Evolutionary conservation across 2,113 vertebrate genomes (phyloP), one percentile per base, ranked within the genome.

Genomic region (Phoenicopterus ruber): DNA sequence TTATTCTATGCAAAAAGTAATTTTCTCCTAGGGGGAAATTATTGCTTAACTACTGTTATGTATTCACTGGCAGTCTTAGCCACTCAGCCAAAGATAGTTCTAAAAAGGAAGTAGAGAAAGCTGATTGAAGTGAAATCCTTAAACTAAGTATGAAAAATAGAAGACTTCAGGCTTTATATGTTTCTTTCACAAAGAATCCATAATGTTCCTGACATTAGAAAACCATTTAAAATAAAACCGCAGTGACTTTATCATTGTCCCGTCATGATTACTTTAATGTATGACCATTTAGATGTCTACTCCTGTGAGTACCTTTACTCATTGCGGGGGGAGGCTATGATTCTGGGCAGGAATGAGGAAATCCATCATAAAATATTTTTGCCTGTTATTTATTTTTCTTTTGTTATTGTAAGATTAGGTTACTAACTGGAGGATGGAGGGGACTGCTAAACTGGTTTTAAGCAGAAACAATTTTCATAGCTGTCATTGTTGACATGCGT

Each of bases 41-140:
- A 92, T 97, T 92, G 95, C 88, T 95, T 98, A 97, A 94, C 84
- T 92, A 95, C 95, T 95, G 87, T 96, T 97, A 88, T 93, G 44
- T 95, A 89, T 96, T 97, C 57, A 26, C 90, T 93, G 69, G 38
- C 69, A 92, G 69, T 87, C 89, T 93, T 88, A 96, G 83, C 70
- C 92, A 91, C 86, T 97, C 89, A 90, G 88, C 85, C 89, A 85
- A 90, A 94, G 95, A 91, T 63, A 88, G 58, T 79, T 90, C 81
- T 93, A n/a, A 90, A 90, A 93, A 90, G 52, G 72, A 97, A 94
- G 63, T 18, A 63, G 78, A 91, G 84, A 94, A 65, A 94, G 61
- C 54, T 90, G 85, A 90, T 86, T 93, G 80, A 97, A 97, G 67
- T 90, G 61, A 89, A 94, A 94, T 91, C 67, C 70, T 96, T 82